Conservation (phyloP, 2,888 invertebrate species). For the Allolobophora icterica region DNA sequence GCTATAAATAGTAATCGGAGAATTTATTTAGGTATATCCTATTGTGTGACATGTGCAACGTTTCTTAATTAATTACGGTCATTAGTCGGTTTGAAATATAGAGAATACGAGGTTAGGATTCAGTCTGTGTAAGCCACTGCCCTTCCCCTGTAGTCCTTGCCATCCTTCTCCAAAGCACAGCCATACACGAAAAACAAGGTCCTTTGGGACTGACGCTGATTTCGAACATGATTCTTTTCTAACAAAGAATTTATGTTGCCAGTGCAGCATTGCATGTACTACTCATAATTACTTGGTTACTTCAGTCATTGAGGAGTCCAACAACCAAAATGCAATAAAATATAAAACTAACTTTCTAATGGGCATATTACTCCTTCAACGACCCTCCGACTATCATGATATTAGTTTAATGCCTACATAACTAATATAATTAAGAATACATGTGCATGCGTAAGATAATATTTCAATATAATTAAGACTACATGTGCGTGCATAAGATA, state of each 20-base stretch:
- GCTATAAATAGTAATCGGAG: slow-evolving; percentile 3
- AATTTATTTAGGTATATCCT: neutral
- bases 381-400: neutral
- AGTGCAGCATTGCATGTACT: neutral
- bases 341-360: neutral
- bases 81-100: neutral
- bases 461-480: neutral
- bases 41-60: slow-evolving; percentile 6
- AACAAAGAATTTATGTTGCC: neutral
- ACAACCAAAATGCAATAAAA: neutral
- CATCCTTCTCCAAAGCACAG: neutral
- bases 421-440: neutral
- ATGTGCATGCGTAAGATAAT: neutral
- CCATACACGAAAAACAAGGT: neutral
- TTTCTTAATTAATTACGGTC: neutral
- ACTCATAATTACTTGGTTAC: too few relatives aligned
- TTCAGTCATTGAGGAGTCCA: neutral
- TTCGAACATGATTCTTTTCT: neutral
- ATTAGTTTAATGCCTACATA: neutral
- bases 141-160: neutral
- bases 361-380: neutral
- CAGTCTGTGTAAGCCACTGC: neutral
- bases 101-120: neutral
- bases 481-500: too few relatives aligned
- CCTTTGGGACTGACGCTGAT: neutral